These are phyloP conservation scores for Hyppa rectilinea DNA, from an alignment of 2,888 invertebrate genomes.

Conservation along the genomic window DNA sequence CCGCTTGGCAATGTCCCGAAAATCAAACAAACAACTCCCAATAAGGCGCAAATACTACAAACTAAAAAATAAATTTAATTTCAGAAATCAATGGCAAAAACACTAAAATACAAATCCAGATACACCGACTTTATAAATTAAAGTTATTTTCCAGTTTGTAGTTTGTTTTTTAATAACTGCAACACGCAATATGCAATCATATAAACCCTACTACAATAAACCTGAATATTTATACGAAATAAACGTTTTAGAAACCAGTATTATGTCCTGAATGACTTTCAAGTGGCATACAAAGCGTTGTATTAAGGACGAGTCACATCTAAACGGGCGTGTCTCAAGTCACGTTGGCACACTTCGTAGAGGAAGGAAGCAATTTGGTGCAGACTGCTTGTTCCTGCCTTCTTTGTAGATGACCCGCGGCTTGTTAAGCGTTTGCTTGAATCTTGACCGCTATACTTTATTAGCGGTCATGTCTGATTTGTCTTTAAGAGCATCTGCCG, in stretches of 20 bases:
- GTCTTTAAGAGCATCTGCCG: background rate
- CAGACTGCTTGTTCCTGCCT: slow-evolving; percentile 58
- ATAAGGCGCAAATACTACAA: too few relatives aligned
- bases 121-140: too few relatives aligned
- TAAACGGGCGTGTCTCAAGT: slow-evolving; percentile 56
- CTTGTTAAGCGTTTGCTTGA: slow-evolving; percentile 49
- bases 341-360: slow-evolving; percentile 62
- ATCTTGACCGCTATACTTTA: slow-evolving; percentile 40
- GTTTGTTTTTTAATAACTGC: too few relatives aligned
- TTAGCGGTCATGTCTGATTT: slow-evolving; percentile 15
- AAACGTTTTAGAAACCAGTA: slow-evolving; percentile 41
- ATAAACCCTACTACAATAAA: slow-evolving; percentile 17
- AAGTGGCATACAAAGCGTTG: slow-evolving; percentile 44
- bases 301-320: slow-evolving; percentile 49
- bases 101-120: too few relatives aligned
- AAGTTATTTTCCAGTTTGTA: too few relatives aligned
- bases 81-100: too few relatives aligned
- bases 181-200: slow-evolving; percentile 2
- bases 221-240: slow-evolving; percentile 41
- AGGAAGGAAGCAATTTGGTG: slow-evolving; percentile 72
- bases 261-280: slow-evolving; percentile 28
- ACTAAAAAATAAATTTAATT: too few relatives aligned
- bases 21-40: too few relatives aligned
- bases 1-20: too few relatives aligned
- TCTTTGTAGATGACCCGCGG: slow-evolving; percentile 58